phyloP scores from a whole-genome alignment of 1,140 invertebrate genomes.

The Drosophila kikkawai region DNA sequence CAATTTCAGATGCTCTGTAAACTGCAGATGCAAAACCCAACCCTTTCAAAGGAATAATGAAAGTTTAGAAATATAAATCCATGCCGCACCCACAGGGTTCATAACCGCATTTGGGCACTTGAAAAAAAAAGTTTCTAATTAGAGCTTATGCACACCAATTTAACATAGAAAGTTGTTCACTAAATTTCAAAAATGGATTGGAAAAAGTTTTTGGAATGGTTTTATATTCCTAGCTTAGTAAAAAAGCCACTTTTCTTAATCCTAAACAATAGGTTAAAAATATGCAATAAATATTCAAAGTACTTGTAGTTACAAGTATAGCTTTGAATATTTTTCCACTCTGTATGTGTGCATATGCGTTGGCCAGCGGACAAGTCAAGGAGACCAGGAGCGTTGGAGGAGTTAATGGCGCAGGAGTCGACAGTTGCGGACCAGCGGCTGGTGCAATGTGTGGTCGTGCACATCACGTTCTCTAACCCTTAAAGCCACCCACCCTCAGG shows the following conservation, averaged over 20 bases:
- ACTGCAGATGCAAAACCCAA: constrained; percentile 44
- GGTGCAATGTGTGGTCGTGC: constrained; percentile 26
- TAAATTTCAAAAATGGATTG: background rate
- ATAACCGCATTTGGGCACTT: constrained; percentile 34
- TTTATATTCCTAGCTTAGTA: background rate
- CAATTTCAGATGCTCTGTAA: constrained; percentile 62
- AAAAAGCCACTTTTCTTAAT: background rate
- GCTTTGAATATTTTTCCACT: background rate
- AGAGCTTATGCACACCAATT: background rate
- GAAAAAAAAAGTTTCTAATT: background rate
- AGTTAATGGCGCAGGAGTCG: background rate
- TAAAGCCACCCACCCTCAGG: constrained; percentile 8
- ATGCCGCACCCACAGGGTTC: constrained; percentile 47
- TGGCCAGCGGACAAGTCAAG: constrained; percentile 17
- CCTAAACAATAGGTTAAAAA: no score
- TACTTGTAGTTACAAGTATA: background rate
- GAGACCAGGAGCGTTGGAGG: background rate
- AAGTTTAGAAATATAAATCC: constrained; percentile 24
- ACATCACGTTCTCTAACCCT: constrained; percentile 6
- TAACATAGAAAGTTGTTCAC: background rate
- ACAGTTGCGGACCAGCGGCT: constrained; percentile 10
- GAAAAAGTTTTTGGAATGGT: no score
- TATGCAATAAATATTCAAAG: background rate
- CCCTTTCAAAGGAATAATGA: constrained; percentile 25
- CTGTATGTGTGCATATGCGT: constrained; percentile 33